Conservation (phyloP, 1,140 invertebrate genomes). For the Gonatopus flavifemur region DNA sequence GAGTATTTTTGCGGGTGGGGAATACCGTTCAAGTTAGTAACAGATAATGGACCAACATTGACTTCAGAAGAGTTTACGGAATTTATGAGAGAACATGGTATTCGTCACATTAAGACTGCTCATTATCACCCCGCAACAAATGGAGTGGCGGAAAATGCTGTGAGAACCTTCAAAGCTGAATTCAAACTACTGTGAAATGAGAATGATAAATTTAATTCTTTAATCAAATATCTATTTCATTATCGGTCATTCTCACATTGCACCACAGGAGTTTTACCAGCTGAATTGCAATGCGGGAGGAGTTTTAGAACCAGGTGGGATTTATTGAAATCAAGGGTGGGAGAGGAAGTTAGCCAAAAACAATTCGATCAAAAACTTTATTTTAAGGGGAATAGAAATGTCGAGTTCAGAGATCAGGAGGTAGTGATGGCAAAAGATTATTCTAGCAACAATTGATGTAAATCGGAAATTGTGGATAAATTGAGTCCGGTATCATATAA, state of each 20-base stretch:
- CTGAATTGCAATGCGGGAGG: conserved; percentile 13
- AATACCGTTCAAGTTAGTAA: conserved; percentile 14
- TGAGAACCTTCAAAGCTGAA: conserved; percentile 25
- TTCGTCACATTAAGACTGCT: conserved; percentile 15
- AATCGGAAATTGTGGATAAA: conserved; percentile 14
- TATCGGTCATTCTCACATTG: conserved; percentile 17
- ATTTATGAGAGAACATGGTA: conserved; percentile 17
- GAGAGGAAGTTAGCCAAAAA: conserved; percentile 7
- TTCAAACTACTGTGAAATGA: conserved; percentile 5
- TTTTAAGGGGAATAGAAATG: conserved; percentile 19
- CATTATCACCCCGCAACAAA: too few relatives aligned
- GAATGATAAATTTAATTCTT: too few relatives aligned
- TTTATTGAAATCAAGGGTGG: conserved; percentile 14
- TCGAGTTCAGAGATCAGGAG: conserved; percentile 13
- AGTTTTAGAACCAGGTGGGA: conserved; percentile 20
- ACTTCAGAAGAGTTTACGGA: conserved; percentile 14
- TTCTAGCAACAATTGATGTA: conserved; percentile 18
- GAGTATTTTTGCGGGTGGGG: conserved; percentile 18
- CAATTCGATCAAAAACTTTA: conserved; percentile 15
- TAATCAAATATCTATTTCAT: too few relatives aligned
- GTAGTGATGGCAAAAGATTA: conserved; percentile 26
- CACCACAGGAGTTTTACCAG: too few relatives aligned
- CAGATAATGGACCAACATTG: conserved; percentile 19
- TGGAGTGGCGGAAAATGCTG: conserved; percentile 27
- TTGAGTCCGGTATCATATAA: conserved; percentile 22